Evolutionary conservation across 2,113 vertebrate species (phyloP).

Genomic region (Gobiocypris rarus): DNA sequence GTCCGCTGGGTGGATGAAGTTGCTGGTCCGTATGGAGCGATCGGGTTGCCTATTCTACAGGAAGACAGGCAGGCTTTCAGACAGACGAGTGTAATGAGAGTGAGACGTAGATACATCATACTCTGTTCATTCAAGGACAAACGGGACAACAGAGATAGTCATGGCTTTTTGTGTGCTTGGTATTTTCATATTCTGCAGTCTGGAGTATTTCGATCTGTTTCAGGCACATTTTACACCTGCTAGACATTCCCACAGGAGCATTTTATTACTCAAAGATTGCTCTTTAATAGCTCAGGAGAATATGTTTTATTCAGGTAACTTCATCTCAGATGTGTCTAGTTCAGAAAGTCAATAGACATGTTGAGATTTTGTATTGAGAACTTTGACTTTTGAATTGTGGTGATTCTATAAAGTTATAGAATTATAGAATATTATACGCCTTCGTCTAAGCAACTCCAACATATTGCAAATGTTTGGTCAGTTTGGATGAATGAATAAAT

Average conservation of each 20-base stretch:
- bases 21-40: neutral
- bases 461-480: too few species aligned
- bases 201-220: slow-evolving; percentile 4
- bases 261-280: neutral
- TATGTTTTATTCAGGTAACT: neutral
- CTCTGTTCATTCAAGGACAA: slow-evolving; percentile 33
- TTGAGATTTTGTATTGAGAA: too few species aligned
- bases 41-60: slow-evolving; percentile 1
- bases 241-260: neutral
- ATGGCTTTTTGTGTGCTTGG: neutral
- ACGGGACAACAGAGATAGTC: slow-evolving; percentile 1
- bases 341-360: neutral
- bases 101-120: neutral
- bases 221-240: neutral
- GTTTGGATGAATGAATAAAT: too few species aligned
- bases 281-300: neutral
- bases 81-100: slow-evolving; percentile 7
- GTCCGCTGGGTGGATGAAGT: slow-evolving; percentile 5
- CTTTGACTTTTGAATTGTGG: too few species aligned
- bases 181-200: slow-evolving; percentile 25
- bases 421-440: neutral
- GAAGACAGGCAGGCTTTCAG: neutral
- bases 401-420: too few species aligned
- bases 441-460: neutral
- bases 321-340: neutral